Conservation (phyloP, 2,113 vertebrate species). For the Bungarus multicinctus region DNA sequence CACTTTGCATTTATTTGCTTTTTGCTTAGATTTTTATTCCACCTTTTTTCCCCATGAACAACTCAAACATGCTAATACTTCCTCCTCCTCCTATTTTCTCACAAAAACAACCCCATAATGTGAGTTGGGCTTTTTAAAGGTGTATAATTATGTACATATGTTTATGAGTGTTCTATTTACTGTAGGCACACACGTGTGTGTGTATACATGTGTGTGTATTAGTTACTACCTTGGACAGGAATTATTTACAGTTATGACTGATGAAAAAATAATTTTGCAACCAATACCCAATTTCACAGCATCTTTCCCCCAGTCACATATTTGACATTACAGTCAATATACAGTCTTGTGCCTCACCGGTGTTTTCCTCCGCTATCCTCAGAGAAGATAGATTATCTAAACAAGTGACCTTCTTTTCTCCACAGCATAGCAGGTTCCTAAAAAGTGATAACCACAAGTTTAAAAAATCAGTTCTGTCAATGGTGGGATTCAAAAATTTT, state of each 20-base stretch:
- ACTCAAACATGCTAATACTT: neutral
- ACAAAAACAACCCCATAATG: too few relatives aligned
- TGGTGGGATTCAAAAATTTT: too few relatives aligned
- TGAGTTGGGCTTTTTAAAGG: too few relatives aligned
- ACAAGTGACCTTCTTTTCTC: neutral
- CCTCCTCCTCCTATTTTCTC: too few relatives aligned
- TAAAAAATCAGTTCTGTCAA: neutral
- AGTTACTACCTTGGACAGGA: neutral
- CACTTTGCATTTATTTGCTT: neutral
- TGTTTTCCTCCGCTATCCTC: neutral
- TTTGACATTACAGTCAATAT: neutral
- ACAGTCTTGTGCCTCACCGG: neutral
- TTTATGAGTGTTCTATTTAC: neutral
- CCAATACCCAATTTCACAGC: neutral
- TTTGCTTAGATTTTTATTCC: neutral
- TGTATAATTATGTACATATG: neutral
- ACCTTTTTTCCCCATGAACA: neutral
- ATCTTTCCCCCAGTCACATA: neutral
- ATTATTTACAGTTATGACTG: neutral
- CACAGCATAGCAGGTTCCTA: too few relatives aligned
- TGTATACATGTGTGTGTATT: neutral
- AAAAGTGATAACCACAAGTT: neutral
- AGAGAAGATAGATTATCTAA: neutral
- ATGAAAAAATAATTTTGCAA: neutral
- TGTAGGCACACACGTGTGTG: neutral